Evolutionary conservation across 1,140 invertebrate species (phyloP), one percentile per base, ranked within the genome.

Genomic region (Drosophila mojavensis): DNA sequence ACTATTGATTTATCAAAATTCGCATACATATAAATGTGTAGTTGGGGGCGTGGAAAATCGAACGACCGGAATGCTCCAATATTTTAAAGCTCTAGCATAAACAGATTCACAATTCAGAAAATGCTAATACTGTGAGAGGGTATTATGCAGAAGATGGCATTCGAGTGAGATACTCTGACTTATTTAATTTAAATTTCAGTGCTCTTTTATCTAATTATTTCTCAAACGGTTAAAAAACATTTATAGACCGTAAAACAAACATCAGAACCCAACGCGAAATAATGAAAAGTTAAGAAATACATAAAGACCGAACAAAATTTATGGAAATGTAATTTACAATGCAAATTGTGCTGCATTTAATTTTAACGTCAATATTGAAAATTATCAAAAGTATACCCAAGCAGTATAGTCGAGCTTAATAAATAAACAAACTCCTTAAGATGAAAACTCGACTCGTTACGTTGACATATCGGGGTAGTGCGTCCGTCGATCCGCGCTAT

Each of bases 401-500:
- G 7, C 7, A 17, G n/a, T 62, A 58, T 51, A 41, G 45, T 55
- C 28, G 36, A 48, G 6, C 33, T 33, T 9, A 64, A 45, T 33
- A 20, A 50, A 13, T 43, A 26, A 47, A 41, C 20, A 59, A 39
- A n/a, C 63, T 39, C 15, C 5, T 13, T 45, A 88, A 85, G 64
- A 94, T 94, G 94, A 95, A 94, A 88, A 96, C 95, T 77, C 95
- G 94, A 86, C 92, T 96, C 48, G 94, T 95, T 33, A 94, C 95
- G 4, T 94, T 96, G 30, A 94, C 94, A 59, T 96, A 96, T 91
- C 93, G 95, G 30, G 96, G 96, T 24, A 95, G 93, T 90, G 95
- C 95, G 9, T 95, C 95, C 6, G 96, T 96, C 93, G 96, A 96
- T 91, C 93, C 94, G 26, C 92, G 95, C 47, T 95, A 96, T 75